These are phyloP conservation scores for Chondrosia reniformis DNA, from an alignment of 37 sponge, comb jelly and placozoan species.

Conservation along the genomic window DNA sequence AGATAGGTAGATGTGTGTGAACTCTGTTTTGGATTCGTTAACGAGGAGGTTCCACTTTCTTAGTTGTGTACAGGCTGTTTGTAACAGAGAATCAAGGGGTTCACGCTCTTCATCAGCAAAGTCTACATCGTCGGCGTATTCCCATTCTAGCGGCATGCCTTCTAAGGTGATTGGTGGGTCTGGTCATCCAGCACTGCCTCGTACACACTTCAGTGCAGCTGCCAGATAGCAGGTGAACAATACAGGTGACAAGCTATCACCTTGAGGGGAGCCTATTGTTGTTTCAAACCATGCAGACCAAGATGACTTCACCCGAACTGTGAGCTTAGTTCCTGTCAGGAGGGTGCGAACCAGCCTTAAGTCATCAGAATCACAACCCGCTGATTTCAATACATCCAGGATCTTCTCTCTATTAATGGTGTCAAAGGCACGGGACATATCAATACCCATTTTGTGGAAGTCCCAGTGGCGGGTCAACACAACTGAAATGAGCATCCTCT, in stretches of 20 bases:
- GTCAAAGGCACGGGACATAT: slow-evolving; percentile 39
- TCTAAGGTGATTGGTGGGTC: slow-evolving; percentile 3
- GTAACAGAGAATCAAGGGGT: not conserved
- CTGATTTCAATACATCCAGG: slow-evolving; percentile 2
- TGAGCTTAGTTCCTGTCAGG: not conserved
- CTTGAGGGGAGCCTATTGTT: slow-evolving; percentile 25
- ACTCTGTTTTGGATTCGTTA: slow-evolving; percentile 29
- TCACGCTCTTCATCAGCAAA: slow-evolving; percentile 11
- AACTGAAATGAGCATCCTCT: slow-evolving; percentile 19
- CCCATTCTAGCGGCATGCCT: slow-evolving; percentile 23
- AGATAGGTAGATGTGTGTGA: slow-evolving; percentile 16
- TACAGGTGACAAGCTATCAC: slow-evolving; percentile 16
- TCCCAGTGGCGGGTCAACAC: slow-evolving; percentile 19
- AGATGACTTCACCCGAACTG: not conserved
- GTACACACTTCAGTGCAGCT: slow-evolving; percentile 15
- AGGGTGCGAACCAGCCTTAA: not conserved
- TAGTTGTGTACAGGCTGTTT: not conserved
- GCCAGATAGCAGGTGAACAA: slow-evolving; percentile 31
- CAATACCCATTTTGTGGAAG: slow-evolving; percentile 41
- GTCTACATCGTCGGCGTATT: slow-evolving; percentile 42
- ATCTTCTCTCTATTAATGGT: slow-evolving; percentile 20
- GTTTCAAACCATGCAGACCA: not conserved
- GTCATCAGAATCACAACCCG: slow-evolving; percentile 30
- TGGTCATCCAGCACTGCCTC: not conserved
- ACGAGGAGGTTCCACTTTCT: slow-evolving; percentile 12